Base-by-base conservation (phyloP, 2,888 invertebrate genomes). In the Caradrina kadenii region DNA sequence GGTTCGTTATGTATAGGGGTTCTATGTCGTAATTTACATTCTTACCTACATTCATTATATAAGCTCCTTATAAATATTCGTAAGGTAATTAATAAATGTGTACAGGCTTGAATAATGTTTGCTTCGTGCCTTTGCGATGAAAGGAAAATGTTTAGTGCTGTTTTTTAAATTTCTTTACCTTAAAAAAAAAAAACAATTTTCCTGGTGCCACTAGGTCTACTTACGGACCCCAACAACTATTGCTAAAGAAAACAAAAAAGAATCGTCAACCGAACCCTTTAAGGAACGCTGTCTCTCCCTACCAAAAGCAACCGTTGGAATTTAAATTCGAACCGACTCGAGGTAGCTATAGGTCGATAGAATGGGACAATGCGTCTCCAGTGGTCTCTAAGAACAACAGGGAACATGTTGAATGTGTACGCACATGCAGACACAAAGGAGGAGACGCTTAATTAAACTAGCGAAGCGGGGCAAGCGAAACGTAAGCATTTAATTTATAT, bases 401-500 rank as follows among this genome's bases (percentile, higher is more conserved):
- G 83, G 89, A 89, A 89, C 91, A 90, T 92, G 92, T 92, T 92
- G 92, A 91, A 91, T 90, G 92, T 93, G 90, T 93, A 95, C 94
- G 94, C 93, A 95, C 93, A 93, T 93, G 89, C 93, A 93, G 84
- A 85, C 93, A 94, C 93, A 94, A 94, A 93, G 92, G 91, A 91
- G 90, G 83, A 90, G 93, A 93, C 92, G 94, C 94, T 95, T 95
- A 95, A 95, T 96, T 95, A 96, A 95, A 95, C 94, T 94, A 94
- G 94, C 93, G 89, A 88, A 94, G 93, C 93, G 91, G 91, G 91
- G 93, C 92, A 89, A 89, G 93, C 93, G 92, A 95, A 95, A 95
- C 94, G 95, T 94, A 95, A 95, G 95, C 95, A 94, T 94, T 95
- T 94, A 95, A 95, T 95, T 95, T 95, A 95, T 95, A 94, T 93